Conservation (phyloP, 2,113 vertebrate species). For the Xiphophorus couchianus region DNA sequence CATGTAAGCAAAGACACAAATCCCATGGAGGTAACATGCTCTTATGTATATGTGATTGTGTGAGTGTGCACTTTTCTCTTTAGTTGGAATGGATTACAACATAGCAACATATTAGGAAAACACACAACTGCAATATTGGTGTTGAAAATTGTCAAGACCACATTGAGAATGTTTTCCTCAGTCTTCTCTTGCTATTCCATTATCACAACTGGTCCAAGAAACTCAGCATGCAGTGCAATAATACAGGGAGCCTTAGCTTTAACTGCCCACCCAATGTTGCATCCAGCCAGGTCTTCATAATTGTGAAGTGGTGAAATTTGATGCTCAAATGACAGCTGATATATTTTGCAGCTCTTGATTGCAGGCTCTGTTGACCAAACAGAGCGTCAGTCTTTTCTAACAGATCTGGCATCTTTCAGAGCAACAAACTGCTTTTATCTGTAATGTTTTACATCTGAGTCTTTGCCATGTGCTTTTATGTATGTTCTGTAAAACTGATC, state of each 20-base stretch:
- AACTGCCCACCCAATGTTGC: not conserved
- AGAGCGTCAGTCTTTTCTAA: too few species aligned
- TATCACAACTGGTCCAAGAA: not conserved
- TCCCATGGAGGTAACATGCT: constrained; percentile 6
- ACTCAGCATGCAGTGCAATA: not conserved
- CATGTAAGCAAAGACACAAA: constrained; percentile 9
- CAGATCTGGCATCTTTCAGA: too few species aligned
- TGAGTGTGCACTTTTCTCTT: constrained; percentile 49
- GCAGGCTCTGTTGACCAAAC: too few species aligned
- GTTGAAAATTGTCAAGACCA: not conserved
- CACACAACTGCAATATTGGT: not conserved
- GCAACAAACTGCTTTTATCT: too few species aligned
- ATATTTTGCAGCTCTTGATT: too few species aligned
- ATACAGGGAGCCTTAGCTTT: not conserved
- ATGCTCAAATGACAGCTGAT: too few species aligned
- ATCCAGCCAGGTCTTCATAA: not conserved
- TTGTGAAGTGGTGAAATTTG: not conserved
- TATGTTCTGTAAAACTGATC: too few species aligned
- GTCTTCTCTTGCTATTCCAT: not conserved
- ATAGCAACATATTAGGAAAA: not conserved
- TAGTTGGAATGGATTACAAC: constrained; percentile 44
- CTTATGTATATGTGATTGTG: constrained; percentile 36
- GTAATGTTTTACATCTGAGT: too few species aligned
- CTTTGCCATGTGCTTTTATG: too few species aligned
- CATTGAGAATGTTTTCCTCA: not conserved